These are phyloP conservation scores for Carcina quercana DNA, from an alignment of 2,888 invertebrate species.

Conservation along the genomic window DNA sequence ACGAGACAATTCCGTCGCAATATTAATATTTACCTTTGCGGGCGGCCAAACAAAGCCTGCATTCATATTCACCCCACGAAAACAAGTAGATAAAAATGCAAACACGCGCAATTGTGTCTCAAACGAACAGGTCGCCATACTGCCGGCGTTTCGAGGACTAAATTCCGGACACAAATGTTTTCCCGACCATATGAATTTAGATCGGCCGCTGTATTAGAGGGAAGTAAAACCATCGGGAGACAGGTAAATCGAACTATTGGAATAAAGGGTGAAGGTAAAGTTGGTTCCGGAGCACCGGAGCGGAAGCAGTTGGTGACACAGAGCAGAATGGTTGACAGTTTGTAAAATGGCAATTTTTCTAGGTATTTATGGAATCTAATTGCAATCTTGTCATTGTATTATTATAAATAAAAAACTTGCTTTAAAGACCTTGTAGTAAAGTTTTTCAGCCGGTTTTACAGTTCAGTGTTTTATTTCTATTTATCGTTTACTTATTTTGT, in stretches of 20 bases:
- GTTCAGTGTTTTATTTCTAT: too few species aligned
- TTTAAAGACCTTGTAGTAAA: too few species aligned
- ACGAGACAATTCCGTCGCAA: constrained; percentile 43
- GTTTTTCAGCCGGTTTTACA: too few species aligned
- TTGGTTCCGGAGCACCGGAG: constrained; percentile 17
- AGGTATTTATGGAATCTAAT: too few species aligned
- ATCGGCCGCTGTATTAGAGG: constrained; percentile 58
- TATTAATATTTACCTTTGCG: constrained; percentile 60
- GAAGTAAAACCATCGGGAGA: constrained; percentile 49
- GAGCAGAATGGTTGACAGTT: not conserved
- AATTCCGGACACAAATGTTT: constrained; percentile 60
- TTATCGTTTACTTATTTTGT: too few species aligned
- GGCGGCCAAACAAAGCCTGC: constrained; percentile 54
- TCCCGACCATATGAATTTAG: constrained; percentile 67
- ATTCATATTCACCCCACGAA: constrained; percentile 69
- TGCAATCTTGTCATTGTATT: too few species aligned
- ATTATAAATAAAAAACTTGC: too few species aligned
- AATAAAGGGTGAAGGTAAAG: constrained; percentile 41
- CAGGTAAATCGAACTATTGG: constrained; percentile 55
- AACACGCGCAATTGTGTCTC: constrained; percentile 68
- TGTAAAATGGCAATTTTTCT: not conserved
- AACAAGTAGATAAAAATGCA: constrained; percentile 71
- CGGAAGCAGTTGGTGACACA: constrained; percentile 13
- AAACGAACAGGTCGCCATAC: constrained; percentile 41
- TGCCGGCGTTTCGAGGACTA: constrained; percentile 25